Conservation (phyloP, 2,113 vertebrate genomes). For the Pterocles orientalis region DNA sequence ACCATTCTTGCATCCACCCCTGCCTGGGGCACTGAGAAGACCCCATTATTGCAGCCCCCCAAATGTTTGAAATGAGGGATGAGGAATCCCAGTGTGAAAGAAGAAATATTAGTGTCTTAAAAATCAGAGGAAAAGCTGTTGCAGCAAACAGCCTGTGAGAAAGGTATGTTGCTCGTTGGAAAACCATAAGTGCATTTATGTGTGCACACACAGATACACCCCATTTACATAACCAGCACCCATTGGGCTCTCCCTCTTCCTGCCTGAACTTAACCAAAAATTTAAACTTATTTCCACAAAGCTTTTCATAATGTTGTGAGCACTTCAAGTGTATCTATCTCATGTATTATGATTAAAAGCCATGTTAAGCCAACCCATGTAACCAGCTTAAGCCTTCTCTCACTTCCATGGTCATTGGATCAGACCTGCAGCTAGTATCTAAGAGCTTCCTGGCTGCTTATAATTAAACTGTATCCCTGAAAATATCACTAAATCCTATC, state of each 20-base stretch:
- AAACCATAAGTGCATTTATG: not conserved
- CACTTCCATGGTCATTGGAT: not conserved
- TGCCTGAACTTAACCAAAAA: not conserved
- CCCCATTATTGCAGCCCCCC: fast-evolving
- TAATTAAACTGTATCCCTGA: slow-evolving; percentile 20
- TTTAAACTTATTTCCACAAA: not conserved
- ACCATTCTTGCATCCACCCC: fast-evolving
- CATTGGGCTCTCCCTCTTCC: not conserved
- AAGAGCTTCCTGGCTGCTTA: not conserved
- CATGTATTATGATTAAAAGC: not conserved
- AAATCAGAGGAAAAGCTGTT: not conserved
- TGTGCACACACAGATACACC: not conserved
- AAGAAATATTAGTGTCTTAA: not conserved
- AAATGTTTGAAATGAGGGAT: not conserved
- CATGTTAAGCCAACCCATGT: not conserved
- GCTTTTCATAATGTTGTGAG: not conserved
- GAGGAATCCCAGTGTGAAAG: not conserved
- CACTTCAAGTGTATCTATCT: not conserved
- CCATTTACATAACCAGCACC: not conserved
- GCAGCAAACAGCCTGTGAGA: not conserved
- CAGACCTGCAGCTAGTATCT: not conserved
- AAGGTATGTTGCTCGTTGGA: not conserved
- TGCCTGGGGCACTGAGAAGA: not conserved
- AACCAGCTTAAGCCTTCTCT: not conserved
- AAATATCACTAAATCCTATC: slow-evolving; percentile 18